phyloP scores from a whole-genome alignment of 2,888 invertebrate species.

The Sarcophaga carnaria region DNA sequence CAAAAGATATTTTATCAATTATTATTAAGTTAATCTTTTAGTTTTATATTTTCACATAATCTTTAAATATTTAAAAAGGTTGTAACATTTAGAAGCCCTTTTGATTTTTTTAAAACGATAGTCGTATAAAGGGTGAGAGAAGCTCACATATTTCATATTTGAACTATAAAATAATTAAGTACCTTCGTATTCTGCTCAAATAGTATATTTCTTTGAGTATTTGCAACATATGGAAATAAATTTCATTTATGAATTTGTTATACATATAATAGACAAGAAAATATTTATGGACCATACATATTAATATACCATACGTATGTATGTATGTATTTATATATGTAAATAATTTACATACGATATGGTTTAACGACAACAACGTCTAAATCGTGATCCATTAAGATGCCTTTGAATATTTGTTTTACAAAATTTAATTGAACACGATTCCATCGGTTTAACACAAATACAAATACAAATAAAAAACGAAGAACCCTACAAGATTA shows the following conservation, averaged over 20 bases:
- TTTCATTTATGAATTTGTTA: conserved; percentile 57
- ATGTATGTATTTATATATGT: conserved; percentile 6
- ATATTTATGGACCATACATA: neutral
- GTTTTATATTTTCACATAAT: conserved; percentile 32
- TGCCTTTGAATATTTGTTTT: conserved; percentile 62
- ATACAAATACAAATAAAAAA: conserved; percentile 28
- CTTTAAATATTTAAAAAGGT: conserved; percentile 17
- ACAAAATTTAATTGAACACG: conserved; percentile 68
- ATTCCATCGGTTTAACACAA: conserved; percentile 48
- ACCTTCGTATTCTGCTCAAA: neutral
- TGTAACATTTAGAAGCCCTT: conserved; percentile 43
- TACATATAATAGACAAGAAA: neutral
- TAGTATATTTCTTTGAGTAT: too few relatives aligned
- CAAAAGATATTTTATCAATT: too few relatives aligned
- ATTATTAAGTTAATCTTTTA: neutral
- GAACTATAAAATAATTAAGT: conserved; percentile 63
- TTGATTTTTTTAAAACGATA: conserved; percentile 10
- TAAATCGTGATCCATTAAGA: conserved; percentile 68
- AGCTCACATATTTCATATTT: conserved; percentile 50
- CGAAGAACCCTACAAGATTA: conserved; percentile 55
- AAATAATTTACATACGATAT: conserved; percentile 57
- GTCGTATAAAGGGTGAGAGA: too few relatives aligned
- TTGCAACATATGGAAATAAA: conserved; percentile 8
- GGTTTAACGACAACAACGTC: conserved; percentile 20
- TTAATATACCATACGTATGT: conserved; percentile 38